These are phyloP conservation scores for Dynastes tityus DNA, from an alignment of 2,888 invertebrate genomes.

Conservation along the genomic window DNA sequence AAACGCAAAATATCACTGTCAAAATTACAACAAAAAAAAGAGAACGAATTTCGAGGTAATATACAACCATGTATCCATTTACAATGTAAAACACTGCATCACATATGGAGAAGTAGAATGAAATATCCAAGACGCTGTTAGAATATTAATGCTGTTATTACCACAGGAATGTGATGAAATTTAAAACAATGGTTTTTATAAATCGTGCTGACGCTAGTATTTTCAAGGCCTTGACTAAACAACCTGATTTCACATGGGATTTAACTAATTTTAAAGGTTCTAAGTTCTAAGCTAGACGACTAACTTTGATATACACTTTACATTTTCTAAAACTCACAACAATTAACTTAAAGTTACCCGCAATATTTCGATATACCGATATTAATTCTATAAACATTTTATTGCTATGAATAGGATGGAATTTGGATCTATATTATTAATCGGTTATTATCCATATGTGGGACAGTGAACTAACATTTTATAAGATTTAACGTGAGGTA, in stretches of 20 bases:
- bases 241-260: no score
- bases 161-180: no score
- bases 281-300: no score
- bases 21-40: slow-evolving; percentile 1
- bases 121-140: not conserved
- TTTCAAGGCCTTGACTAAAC: no score
- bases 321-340: no score
- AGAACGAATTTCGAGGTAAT: not conserved
- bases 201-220: no score
- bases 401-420: slow-evolving; percentile 1
- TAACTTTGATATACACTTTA: no score
- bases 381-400: not conserved
- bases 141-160: not conserved
- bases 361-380: no score
- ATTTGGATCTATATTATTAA: not conserved
- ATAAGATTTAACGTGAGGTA: not conserved
- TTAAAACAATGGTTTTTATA: no score
- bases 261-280: no score
- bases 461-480: not conserved
- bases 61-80: not conserved
- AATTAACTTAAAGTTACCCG: no score
- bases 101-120: slow-evolving; percentile 2
- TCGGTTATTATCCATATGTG: not conserved
- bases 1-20: not conserved
- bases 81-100: not conserved